Evolutionary conservation across 2,113 vertebrate genomes (phyloP).

Genomic region (Pachycephala philippinensis): DNA sequence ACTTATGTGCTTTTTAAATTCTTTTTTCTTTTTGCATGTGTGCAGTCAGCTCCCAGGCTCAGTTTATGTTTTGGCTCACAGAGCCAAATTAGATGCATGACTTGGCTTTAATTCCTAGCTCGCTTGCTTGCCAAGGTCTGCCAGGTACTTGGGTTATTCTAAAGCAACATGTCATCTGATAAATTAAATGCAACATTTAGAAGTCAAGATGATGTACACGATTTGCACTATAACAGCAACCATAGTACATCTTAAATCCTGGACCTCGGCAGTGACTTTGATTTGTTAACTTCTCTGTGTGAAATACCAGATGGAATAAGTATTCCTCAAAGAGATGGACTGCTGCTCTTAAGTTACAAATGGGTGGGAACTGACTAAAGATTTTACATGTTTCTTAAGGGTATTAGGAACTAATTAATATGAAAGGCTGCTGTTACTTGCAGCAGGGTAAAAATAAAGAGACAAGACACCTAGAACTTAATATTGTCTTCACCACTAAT

Average conservation of each 20-base stretch:
- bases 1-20: not conserved
- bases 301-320: slow-evolving; percentile 5
- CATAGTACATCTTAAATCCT: not conserved
- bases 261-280: not conserved
- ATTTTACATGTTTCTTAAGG: slow-evolving; percentile 10
- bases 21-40: not conserved
- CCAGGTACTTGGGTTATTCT: slow-evolving; percentile 56
- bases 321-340: not conserved
- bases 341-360: not conserved
- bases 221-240: not conserved
- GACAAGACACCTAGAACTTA: not conserved
- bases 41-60: slow-evolving; percentile 42
- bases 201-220: slow-evolving; percentile 21
- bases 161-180: slow-evolving; percentile 53
- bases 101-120: slow-evolving; percentile 56
- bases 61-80: slow-evolving; percentile 50
- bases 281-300: not conserved
- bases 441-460: not conserved
- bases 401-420: slow-evolving; percentile 9
- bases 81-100: slow-evolving; percentile 56
- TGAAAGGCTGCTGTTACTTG: not conserved
- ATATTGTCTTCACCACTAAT: not conserved
- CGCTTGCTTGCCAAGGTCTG: slow-evolving; percentile 24
- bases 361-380: not conserved
- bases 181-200: slow-evolving; percentile 60